Percentiles rank a stretch among this genome's conserved stretches.
phyloP scores from a whole-genome alignment of 2,113 vertebrate species.

The Sturnus vulgaris region DNA sequence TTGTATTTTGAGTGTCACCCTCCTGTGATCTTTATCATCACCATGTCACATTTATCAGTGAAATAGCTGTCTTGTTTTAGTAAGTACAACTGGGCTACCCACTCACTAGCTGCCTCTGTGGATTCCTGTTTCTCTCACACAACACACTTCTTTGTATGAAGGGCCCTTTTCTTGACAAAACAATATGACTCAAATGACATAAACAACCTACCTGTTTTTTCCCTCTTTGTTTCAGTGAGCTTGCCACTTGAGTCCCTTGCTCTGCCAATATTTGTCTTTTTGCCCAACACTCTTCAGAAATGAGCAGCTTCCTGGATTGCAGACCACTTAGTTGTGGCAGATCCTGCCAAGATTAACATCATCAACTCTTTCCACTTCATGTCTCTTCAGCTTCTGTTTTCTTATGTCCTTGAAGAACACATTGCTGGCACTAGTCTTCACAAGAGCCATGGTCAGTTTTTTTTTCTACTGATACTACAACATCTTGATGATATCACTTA shows the following conservation, averaged over 20 bases:
- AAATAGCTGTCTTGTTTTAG: not conserved
- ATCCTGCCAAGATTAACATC: not conserved
- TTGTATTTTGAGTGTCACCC: not conserved
- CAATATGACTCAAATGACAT: not conserved
- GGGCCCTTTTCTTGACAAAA: not conserved
- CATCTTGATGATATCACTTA: not conserved
- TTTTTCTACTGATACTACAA: not conserved
- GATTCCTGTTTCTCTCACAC: not conserved
- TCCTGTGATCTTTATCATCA: not conserved
- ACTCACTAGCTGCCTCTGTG: not conserved
- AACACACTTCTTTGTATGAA: not conserved
- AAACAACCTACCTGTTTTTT: not conserved
- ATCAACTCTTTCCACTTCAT: constrained; percentile 22
- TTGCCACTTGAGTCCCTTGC: not conserved
- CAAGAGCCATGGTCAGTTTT: not conserved
- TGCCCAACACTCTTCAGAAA: constrained; percentile 3
- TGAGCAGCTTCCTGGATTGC: constrained; percentile 14
- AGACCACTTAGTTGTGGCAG: not conserved
- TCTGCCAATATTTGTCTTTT: not conserved
- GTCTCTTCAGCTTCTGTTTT: not conserved
- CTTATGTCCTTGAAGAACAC: not conserved
- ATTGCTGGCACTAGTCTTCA: not conserved
- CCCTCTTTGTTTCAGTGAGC: not conserved
- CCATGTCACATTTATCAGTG: not conserved
- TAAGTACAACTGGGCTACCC: not conserved